These are phyloP conservation scores for Cyphomyrus discorhynchus DNA, from an alignment of 2,113 vertebrate genomes.

Conservation along the genomic window DNA sequence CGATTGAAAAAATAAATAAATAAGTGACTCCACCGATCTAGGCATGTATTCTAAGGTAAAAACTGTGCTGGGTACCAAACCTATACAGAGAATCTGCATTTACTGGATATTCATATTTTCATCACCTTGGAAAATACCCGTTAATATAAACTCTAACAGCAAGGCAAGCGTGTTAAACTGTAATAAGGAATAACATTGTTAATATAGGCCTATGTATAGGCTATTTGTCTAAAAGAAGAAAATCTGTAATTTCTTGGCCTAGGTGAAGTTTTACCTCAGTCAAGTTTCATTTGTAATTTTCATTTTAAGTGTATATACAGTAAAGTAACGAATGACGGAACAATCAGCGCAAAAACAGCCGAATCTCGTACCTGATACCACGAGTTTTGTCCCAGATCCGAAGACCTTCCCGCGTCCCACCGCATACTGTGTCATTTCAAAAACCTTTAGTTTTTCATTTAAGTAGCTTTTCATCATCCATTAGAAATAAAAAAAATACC, in stretches of 20 bases:
- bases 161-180: neutral
- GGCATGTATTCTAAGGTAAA: neutral
- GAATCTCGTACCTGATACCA: neutral
- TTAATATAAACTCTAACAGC: neutral
- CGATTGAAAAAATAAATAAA: neutral
- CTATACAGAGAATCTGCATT: neutral
- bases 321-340: neutral
- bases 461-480: neutral
- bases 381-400: neutral
- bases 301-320: neutral
- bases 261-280: neutral
- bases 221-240: neutral
- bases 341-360: neutral
- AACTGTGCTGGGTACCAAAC: neutral
- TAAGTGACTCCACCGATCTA: neutral
- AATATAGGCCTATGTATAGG: too few relatives aligned
- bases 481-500: neutral
- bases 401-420: neutral
- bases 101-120: neutral
- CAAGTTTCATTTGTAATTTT: neutral
- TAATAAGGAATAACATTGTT: neutral
- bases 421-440: neutral
- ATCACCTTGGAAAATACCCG: neutral
- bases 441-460: neutral
- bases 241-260: neutral